Evolutionary conservation across 2,113 vertebrate genomes (phyloP), one percentile per base, ranked within the genome.

Genomic region (Egretta garzetta): DNA sequence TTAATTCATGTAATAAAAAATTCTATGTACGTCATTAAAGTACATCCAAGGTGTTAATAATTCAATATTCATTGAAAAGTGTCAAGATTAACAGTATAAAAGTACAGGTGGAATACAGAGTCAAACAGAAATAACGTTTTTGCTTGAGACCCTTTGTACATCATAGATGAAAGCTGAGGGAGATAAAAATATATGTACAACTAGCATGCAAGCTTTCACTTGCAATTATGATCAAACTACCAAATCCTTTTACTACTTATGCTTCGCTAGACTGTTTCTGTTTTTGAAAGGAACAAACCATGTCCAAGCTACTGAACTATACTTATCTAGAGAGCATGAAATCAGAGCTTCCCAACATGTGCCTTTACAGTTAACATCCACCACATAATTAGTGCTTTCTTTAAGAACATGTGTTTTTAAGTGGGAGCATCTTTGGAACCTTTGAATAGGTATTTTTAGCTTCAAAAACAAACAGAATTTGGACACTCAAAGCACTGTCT

Each of bases 341-440:
- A 76, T 73, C 67, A 56, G 58, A 83, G 72, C 45, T 92, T 94
- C 67, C 80, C 35, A 22, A 73, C 71, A 76, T 80, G 62, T 76
- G 83, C 75, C 71, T 83, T 92, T 82, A 50, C 76, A 86, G 86
- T 93, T 64, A 80, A 35, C 72, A 83, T 76, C 62, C 67, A 94
- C 95, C 71, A 86, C 89, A 73, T 88, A 94, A 96, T 91, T 52
- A 93, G 39, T 67, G 43, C 83, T 88, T 90, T 85, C 70, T 85
- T 80, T 55, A 72, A 73, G 83, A 83, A 86, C 80, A 70, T 33
- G 33, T 80, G 67, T 63, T 94, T 90, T 88, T n/a, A 86, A 95
- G 53, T 70, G 76, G 49, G 14, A 93, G 9, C 63, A 33, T 88
- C 71, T 83, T 83, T 94, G 80, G 33, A 80, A 56, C 26, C 26